Base-by-base conservation (phyloP, 1,140 invertebrate genomes). In the Pseudomyrmex flavicornis region DNA sequence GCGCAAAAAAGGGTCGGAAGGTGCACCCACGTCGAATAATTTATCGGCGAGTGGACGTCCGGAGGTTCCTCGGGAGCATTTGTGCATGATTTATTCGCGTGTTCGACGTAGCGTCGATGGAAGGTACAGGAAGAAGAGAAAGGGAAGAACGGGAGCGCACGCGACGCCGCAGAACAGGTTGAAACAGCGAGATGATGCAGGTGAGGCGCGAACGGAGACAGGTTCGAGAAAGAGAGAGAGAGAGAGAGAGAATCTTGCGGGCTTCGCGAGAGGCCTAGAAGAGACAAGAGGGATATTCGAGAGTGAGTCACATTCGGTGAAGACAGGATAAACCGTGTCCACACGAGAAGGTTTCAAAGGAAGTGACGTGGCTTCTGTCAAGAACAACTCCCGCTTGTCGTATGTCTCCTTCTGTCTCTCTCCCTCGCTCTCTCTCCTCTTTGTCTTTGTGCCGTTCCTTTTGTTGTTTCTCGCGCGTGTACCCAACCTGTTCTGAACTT, bases 341-440 rank as follows among this genome's bases (percentile, higher is more conserved):
- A 73, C 50, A 35, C 35, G 35, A 35, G 5, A 59, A 83, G 85
- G 68, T 69, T 88, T 73, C 85, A 74, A 82, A 73, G 86, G 86
- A 88, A 88, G 69, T 88, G 86, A 88, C 86, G 85, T 88, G 86
- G 86, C 86, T 87, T 84, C 72, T 87, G 85, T 84, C 80, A 73
- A 76, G 61, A 83, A 84, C 54, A 87, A 87, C 86, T 62, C 72
- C 83, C 75, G 77, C 79, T 83, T 50, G 66, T 86, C 75, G 20
- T 79, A 58, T 76, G 85, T 85, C 76, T 58, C 44, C 70, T 2
- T 15, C 66, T 46, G 56, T 50, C 66, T 4, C 48, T 17, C 50
- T 62, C 46, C n/a, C 59, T 46, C 50, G 74, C 44, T 20, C 56
- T 2, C 17, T 44, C 50, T 50, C 46, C 65, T 74, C 72, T 26